Evolutionary conservation across 2,888 invertebrate species (phyloP).

Genomic region (Polyommatus iphigenia): DNA sequence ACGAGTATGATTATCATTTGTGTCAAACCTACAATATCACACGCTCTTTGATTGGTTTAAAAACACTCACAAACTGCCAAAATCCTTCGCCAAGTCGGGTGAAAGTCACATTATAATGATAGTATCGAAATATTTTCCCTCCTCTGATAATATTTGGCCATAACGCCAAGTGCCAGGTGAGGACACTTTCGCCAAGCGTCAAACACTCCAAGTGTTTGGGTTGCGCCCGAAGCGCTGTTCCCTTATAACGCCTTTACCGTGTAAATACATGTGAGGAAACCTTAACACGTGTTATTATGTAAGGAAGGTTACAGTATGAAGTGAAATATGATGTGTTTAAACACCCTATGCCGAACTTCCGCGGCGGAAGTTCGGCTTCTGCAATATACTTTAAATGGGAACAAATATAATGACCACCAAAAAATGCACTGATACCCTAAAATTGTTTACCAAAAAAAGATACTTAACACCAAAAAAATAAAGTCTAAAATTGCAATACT

Average conservation of each 20-base stretch:
- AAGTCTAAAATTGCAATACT: too few relatives aligned
- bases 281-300: background rate
- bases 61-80: background rate
- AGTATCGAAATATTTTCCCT: background rate
- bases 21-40: too few relatives aligned
- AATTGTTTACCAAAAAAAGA: too few relatives aligned
- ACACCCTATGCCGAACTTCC: too few relatives aligned
- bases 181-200: background rate
- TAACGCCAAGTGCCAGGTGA: background rate
- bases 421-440: too few relatives aligned
- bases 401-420: too few relatives aligned
- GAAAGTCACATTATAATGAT: background rate
- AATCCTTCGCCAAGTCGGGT: background rate
- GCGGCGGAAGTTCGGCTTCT: too few relatives aligned
- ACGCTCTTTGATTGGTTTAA: too few relatives aligned
- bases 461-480: too few relatives aligned
- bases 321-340: too few relatives aligned
- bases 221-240: background rate
- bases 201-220: conserved; percentile 10
- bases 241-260: background rate
- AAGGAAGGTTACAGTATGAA: background rate
- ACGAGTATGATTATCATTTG: too few relatives aligned
- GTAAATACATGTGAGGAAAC: background rate
- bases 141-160: conserved; percentile 20
- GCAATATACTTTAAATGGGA: too few relatives aligned